Conservation (phyloP, 2,888 invertebrate genomes). For the Orchesellides sinensis region DNA sequence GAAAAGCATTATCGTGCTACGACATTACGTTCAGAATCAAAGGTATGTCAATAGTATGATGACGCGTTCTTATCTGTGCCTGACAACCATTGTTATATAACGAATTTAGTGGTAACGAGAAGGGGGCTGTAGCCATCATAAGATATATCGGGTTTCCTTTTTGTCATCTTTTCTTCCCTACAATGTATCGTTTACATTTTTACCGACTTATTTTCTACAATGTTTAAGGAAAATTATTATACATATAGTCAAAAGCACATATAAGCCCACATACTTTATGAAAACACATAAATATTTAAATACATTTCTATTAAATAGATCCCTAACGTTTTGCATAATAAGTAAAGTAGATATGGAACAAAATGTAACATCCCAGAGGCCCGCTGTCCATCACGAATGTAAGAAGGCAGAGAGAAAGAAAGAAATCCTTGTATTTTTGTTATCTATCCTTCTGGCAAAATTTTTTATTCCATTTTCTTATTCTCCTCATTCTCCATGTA, state of each 20-base stretch:
- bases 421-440: constrained; percentile 31
- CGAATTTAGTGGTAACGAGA: constrained; percentile 19
- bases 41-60: constrained; percentile 4
- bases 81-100: constrained; percentile 45
- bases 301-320: constrained; percentile 16
- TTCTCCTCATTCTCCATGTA: constrained; percentile 25
- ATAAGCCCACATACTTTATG: constrained; percentile 12
- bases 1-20: too few species aligned
- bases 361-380: too few species aligned
- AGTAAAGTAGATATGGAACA: background rate
- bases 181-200: too few species aligned
- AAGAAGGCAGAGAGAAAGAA: background rate
- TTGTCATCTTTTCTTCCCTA: background rate
- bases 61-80: constrained; percentile 28
- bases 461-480: constrained; percentile 36
- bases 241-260: background rate
- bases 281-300: too few species aligned
- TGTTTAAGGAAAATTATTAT: too few species aligned
- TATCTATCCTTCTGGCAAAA: constrained; percentile 20
- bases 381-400: background rate
- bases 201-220: too few species aligned
- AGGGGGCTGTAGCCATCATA: constrained; percentile 8
- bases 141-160: too few species aligned
- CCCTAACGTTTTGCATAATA: constrained; percentile 31
- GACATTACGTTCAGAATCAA: too few species aligned